Base-by-base conservation (phyloP, 2,888 invertebrate species). In the Eueremaeus valkanovi region DNA sequence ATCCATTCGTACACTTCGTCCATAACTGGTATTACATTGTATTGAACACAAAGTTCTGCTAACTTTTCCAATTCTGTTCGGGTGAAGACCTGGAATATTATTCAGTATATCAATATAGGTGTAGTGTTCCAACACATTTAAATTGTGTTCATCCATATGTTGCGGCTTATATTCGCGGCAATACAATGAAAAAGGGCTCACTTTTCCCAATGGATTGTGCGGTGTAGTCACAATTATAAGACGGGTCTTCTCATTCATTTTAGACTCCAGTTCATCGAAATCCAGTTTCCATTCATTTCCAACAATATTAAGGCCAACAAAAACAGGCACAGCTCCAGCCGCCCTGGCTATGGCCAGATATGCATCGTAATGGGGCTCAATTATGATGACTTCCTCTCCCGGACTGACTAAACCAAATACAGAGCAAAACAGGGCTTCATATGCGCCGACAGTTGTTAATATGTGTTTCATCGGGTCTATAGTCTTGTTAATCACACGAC, bases 1-100 rank as follows among this genome's bases (percentile, higher is more conserved):
- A 98, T 88, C 94, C 96, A 97, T 83, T 99, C 98, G 80, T 99
- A 99, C 0, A 99, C 98, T 84, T 99, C 98, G 84, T 99, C 99
- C 0, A 95, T 90, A 31, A 99, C 84, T 76, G 95, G 95, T 9
- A 98, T 84, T 6, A 92, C 91, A 82, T 99, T 90, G 87, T 93
- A 90, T 82, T 95, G 92, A 82, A 90, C 91, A 83, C 95, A 97
- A 76, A 99, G 85, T 79, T 90, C 86, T 0, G 95, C 95, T 79
- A 99, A 92, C 77, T 82, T 80, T 18, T 24, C 21, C 24, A 78
- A 55, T 68, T 78, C 78, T n/a, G 63, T 55, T 40, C 45, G 31
- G 13, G 87, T 88, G 82, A 90, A 91, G n/a, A 95, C 92, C 85
- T 99, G 18, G 5, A 9, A 6, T 9, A 40, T 9, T 40, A 11